A percentile compares a stretch with the other conserved stretches of the same genome.
phyloP scores from a whole-genome alignment of 2,113 vertebrate genomes.

The Geococcyx californianus region DNA sequence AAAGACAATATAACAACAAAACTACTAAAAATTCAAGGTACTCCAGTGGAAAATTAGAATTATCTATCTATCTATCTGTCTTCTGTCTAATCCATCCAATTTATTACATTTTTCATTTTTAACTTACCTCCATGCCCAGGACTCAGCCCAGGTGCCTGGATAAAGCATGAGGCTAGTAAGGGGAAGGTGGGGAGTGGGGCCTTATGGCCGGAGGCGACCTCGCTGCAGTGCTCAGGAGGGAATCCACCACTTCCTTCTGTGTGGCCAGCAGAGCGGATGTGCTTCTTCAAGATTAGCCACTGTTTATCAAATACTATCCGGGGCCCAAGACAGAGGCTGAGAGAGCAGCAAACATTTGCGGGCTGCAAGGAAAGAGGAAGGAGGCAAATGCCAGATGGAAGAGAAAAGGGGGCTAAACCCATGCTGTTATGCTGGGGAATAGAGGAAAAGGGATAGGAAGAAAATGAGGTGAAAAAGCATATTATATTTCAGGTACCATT shows the following conservation, averaged over 20 bases:
- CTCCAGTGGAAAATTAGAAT: not conserved
- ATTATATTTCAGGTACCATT: not conserved
- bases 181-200: not conserved
- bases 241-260: not conserved
- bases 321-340: not conserved
- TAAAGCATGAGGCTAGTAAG: not conserved
- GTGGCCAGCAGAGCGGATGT: not conserved
- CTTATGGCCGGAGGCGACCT: not conserved
- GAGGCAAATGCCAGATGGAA: not conserved
- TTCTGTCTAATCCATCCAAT: not conserved
- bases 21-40: not conserved
- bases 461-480: not conserved
- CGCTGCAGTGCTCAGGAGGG: fast-evolving
- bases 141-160: not conserved
- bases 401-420: not conserved
- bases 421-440: not conserved
- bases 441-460: not conserved
- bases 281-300: not conserved
- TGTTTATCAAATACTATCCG: not conserved
- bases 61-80: not conserved
- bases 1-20: not conserved
- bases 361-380: conserved; percentile 16
- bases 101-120: not conserved
- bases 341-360: not conserved
- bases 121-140: not conserved